Conservation (phyloP, 2,797 vertebrate genomes). For the Siniperca undulata region DNA sequence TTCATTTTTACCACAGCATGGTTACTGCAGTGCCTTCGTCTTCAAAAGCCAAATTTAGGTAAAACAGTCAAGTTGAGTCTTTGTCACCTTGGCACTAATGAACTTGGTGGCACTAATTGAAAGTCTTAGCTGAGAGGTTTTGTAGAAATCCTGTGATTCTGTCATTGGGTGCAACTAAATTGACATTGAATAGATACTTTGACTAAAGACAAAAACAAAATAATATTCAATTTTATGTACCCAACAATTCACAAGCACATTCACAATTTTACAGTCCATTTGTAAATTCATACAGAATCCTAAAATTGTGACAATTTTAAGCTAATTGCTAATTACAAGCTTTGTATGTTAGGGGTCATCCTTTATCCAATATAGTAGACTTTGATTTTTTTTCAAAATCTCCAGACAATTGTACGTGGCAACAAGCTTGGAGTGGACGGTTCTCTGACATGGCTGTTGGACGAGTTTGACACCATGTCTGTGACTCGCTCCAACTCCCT, state of each 20-base stretch:
- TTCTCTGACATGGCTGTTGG: slow-evolving; percentile 93
- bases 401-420: slow-evolving; percentile 93
- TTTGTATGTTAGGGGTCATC: background rate
- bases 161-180: background rate
- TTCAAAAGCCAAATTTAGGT: background rate
- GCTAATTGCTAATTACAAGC: background rate
- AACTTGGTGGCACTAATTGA: background rate
- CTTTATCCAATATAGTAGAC: background rate
- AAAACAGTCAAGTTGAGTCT: background rate
- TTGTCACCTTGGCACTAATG: background rate
- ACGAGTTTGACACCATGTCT: slow-evolving; percentile 95
- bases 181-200: background rate
- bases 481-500: slow-evolving; percentile 96
- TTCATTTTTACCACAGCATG: background rate
- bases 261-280: no score
- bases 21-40: background rate
- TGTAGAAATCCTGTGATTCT: background rate
- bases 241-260: background rate
- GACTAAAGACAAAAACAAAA: background rate
- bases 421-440: slow-evolving; percentile 90
- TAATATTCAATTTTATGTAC: background rate
- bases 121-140: background rate
- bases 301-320: background rate
- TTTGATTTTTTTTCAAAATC: background rate
- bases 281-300: background rate